phyloP scores from a whole-genome alignment of 2,113 vertebrate species.

The Xiphias gladius region DNA sequence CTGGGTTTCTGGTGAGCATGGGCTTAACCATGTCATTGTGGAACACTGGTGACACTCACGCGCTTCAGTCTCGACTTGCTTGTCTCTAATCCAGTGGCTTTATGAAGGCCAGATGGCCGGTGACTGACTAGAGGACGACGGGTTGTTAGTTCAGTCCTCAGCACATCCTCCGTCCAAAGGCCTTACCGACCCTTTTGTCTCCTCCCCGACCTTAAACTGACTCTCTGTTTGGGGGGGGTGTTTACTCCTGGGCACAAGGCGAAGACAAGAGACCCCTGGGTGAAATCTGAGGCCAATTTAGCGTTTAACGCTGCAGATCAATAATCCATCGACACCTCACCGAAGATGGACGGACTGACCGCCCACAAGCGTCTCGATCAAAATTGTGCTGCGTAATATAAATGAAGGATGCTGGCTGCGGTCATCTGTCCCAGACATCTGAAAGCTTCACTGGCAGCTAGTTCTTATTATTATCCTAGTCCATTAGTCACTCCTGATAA shows the following conservation, averaged over 20 bases:
- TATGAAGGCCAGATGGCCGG: slow-evolving; percentile 28
- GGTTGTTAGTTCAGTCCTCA: neutral
- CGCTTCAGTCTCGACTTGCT: neutral
- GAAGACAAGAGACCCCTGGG: slow-evolving; percentile 2
- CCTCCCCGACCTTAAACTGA: neutral
- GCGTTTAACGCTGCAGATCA: slow-evolving; percentile 10
- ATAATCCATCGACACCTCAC: neutral
- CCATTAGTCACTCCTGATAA: neutral
- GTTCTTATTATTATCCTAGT: neutral
- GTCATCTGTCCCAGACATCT: neutral
- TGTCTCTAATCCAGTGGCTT: slow-evolving; percentile 28
- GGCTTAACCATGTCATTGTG: neutral
- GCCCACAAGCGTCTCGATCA: neutral
- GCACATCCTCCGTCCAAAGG: neutral
- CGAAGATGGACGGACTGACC: too few relatives aligned
- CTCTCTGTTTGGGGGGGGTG: neutral
- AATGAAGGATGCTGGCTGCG: neutral
- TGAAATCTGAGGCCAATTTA: neutral
- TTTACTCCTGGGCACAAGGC: neutral
- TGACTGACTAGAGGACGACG: neutral
- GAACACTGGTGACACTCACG: neutral
- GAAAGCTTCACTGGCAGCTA: neutral
- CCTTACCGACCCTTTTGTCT: neutral
- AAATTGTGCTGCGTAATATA: neutral
- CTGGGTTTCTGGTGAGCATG: neutral